phyloP scores from a whole-genome alignment of 53 echinoderm and acorn worm species.

The Henricia sp. region DNA sequence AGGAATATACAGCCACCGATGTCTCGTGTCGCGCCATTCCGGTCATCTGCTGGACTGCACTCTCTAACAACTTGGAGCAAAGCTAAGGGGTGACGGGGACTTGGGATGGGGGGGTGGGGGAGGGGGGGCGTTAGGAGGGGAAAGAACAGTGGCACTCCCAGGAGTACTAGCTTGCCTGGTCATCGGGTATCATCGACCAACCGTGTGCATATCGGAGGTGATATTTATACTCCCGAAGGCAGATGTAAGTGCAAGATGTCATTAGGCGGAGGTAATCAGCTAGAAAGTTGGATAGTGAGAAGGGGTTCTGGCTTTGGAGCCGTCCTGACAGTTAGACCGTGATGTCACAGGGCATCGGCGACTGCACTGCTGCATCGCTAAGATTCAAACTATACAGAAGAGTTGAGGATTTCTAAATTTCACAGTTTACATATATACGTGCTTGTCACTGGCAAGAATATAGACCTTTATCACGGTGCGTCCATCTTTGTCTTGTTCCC shows the following conservation, averaged over 20 bases:
- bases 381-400: too few species aligned
- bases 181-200: constrained; percentile 33
- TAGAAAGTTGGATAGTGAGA: constrained; percentile 47
- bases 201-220: constrained; percentile 40
- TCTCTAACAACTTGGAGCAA: background rate
- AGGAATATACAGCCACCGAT: background rate
- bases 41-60: background rate
- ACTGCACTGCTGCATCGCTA: background rate
- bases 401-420: too few species aligned
- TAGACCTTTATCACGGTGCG: too few species aligned
- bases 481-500: too few species aligned
- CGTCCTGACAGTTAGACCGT: constrained; percentile 20
- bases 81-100: background rate
- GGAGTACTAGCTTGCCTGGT: background rate
- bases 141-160: background rate
- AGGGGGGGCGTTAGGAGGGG: too few species aligned
- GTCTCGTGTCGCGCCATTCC: background rate
- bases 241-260: constrained; percentile 63
- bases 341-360: background rate
- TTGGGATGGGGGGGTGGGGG: background rate
- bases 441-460: too few species aligned
- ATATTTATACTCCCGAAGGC: constrained; percentile 56
- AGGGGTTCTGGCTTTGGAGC: constrained; percentile 4
- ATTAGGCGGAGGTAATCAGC: constrained; percentile 51
- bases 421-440: too few species aligned